A percentile compares a stretch with the other conserved stretches of the same genome.
These are phyloP conservation scores for Nineta flava DNA, from an alignment of 2,888 invertebrate species.

Conservation along the genomic window DNA sequence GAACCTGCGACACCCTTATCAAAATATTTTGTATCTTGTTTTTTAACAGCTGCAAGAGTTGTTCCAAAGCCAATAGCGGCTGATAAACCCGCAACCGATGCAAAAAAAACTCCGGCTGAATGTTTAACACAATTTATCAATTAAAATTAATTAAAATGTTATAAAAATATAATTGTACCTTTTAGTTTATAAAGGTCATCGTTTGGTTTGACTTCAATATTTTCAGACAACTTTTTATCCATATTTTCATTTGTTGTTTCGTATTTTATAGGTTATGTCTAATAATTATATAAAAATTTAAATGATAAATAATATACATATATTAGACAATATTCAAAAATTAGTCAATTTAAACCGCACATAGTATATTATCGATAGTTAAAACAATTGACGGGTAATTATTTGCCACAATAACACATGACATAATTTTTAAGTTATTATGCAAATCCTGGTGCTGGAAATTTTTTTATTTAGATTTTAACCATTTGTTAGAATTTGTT, in stretches of 20 bases:
- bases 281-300: too few species aligned
- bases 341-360: too few species aligned
- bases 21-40: conserved; percentile 63
- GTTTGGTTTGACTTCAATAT: conserved; percentile 1
- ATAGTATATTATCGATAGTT: too few species aligned
- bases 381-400: too few species aligned
- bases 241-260: background rate
- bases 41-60: conserved; percentile 61
- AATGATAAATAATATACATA: too few species aligned
- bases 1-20: conserved; percentile 50
- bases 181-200: conserved; percentile 13
- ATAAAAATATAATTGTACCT: conserved; percentile 8
- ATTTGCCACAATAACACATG: too few species aligned
- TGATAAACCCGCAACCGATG: conserved; percentile 59
- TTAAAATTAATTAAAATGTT: conserved; percentile 1
- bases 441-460: too few species aligned
- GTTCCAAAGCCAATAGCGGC: conserved; percentile 67
- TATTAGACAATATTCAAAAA: too few species aligned
- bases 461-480: too few species aligned
- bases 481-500: too few species aligned
- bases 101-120: conserved; percentile 54
- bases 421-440: too few species aligned
- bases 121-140: conserved; percentile 12
- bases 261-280: too few species aligned
- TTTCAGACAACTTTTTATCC: conserved; percentile 1